Base-by-base conservation (phyloP, 2,888 invertebrate genomes). In the Augochlorella aurata region DNA sequence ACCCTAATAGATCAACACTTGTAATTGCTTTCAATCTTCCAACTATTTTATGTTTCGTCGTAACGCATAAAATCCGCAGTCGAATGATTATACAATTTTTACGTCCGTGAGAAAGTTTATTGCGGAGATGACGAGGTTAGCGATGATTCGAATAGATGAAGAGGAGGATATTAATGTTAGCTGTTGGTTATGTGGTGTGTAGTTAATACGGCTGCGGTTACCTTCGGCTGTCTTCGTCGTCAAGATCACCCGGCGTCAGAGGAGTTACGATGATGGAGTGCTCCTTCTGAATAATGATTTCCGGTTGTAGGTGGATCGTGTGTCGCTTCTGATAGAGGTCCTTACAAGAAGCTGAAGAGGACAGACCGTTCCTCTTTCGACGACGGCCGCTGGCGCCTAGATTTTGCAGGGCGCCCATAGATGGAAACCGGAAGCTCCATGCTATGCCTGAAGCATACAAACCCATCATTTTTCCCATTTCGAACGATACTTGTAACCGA, bases 391-490 rank as follows among this genome's bases (percentile, higher is more conserved):
- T 91, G 76, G 91, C 85, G 76, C 92, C 88, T 74, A 92, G 85
- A 79, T 90, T 91, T 68, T 92, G 92, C 72, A 92, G 85, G 12
- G 92, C 88, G 49, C 88, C 90, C 91, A 92, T 90, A 77, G 92
- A 92, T 65, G 92, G 92, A 75, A 92, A 92, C 74, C 92, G 90
- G 85, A 92, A 92, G 83, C 92, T 92, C 92, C 92, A 92, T 88
- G 92, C 90, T 90, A 92, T 92, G 76, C 92, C 92, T 92, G 81
- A 66, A n/a, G 47, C 76, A 72, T 44, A 49, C 74, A 21, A 47
- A 24, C 5, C 21, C 21, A 10, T 12, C 1, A 58, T 49, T 72
- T 58, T 21, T n/a, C 0, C 5, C 5, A 5, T 44, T 65, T 44
- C 44, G 5, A 44, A n/a, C n/a, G 44, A 18, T 44, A 18, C 38